Evolutionary conservation across 1,140 invertebrate species (phyloP), one percentile per base, ranked within the genome.

Genomic region (Leptinotarsa undecemlineata): DNA sequence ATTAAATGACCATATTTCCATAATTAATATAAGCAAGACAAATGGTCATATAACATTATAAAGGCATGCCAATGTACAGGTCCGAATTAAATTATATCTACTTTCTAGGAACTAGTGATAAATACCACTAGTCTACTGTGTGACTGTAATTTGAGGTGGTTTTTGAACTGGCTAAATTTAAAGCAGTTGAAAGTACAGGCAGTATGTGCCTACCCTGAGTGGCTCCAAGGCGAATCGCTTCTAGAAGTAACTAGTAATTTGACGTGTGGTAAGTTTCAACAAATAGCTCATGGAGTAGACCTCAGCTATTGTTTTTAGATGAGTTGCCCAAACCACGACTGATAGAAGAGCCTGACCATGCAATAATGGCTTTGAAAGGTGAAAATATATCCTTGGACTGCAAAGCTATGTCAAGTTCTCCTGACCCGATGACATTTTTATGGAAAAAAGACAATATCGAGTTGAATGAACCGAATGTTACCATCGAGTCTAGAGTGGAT

Each of bases 401-500:
- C 86, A 90, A 90, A 75, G 95, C 95, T n/a, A 88, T 90, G 64
- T 89, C 88, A 13, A 69, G 87, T 89, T 71, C 88, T 17, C 84
- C 88, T 51, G 87, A 87, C 78, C 87, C 88, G 77, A 91, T 94
- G 83, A 90, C 87, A 73, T 95, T 98, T 83, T 89, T 91, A 66
- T 98, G 96, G 96, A 94, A 92, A 80, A 95, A 94, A 83, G 94
- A 98, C 81, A 96, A 96, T 85, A 87, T 91, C 57, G 93, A 96
- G 81, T 83, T 94, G 17, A 85, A 82, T 48, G 81, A 81, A 20
- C 74, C 80, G 0, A 76, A 80, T 47, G 80, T 85, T 17, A 78
- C 73, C 13, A 76, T 81, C 13, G 80, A 71, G 48, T 77, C 81
- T 48, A 77, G 23, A 51, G 72, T 74, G 60, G 71, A 76, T 3